phyloP scores from a whole-genome alignment of 2,113 vertebrate genomes.

The Dicerorhinus sumatrensis region DNA sequence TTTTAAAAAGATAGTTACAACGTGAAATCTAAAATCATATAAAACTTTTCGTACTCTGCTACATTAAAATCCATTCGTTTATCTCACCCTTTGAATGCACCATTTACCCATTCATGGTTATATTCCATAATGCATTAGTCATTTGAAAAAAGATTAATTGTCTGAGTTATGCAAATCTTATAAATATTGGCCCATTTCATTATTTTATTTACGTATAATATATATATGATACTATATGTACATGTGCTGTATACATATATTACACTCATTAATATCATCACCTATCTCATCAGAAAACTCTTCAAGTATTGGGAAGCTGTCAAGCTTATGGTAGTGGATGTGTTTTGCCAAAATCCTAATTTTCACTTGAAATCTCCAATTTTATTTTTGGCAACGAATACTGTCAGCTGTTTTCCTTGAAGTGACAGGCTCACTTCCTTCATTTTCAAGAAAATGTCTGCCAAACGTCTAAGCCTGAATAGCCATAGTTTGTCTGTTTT shows the following conservation, averaged over 20 bases:
- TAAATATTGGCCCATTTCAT: constrained; percentile 21
- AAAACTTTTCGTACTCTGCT: neutral
- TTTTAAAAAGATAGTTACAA: neutral
- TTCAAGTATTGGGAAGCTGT: constrained; percentile 32
- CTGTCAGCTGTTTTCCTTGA: constrained; percentile 39
- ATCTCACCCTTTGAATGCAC: neutral
- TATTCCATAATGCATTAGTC: neutral
- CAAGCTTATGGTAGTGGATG: constrained; percentile 35
- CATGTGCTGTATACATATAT: neutral
- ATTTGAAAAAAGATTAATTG: neutral
- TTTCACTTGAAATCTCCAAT: constrained; percentile 60
- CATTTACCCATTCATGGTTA: neutral
- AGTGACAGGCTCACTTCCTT: constrained; percentile 25
- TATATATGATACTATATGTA: neutral
- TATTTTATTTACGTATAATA: constrained; percentile 27
- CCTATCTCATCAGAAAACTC: constrained; percentile 48
- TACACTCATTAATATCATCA: constrained; percentile 34
- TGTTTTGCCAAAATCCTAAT: constrained; percentile 28
- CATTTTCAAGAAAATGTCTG: constrained; percentile 60
- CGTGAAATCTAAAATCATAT: neutral
- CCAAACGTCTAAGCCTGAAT: neutral
- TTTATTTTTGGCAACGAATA: constrained; percentile 56
- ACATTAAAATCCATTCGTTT: neutral
- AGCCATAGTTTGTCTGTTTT: neutral
- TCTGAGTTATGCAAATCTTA: neutral